These are phyloP conservation scores for Perognathus longimembris DNA, from an alignment of 2,113 vertebrate genomes.

Conservation along the genomic window DNA sequence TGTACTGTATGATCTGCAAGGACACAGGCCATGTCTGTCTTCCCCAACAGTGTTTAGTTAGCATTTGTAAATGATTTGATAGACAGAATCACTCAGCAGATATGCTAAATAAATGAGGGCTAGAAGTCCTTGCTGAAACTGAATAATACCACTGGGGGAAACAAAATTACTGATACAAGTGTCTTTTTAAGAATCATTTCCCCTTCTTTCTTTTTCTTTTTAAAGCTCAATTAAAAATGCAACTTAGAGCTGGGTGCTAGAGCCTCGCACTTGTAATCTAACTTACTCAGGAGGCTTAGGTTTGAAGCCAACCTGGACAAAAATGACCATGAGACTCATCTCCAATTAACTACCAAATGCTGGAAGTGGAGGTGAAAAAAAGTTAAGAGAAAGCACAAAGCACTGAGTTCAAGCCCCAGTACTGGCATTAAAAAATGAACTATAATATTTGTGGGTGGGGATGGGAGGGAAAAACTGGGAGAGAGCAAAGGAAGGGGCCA, in stretches of 20 bases:
- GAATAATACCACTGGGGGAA: background rate
- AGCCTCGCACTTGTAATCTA: too few relatives aligned
- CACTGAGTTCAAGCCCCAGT: too few relatives aligned
- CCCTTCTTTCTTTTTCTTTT: background rate
- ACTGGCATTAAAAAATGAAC: background rate
- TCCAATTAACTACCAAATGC: too few relatives aligned
- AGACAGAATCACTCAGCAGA: background rate
- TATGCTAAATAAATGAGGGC: background rate
- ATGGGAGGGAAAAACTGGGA: too few relatives aligned
- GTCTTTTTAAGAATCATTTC: background rate
- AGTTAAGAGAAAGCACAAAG: too few relatives aligned
- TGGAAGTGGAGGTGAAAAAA: too few relatives aligned
- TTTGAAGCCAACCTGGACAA: too few relatives aligned
- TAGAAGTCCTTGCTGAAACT: background rate
- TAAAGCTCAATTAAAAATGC: background rate
- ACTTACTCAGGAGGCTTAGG: too few relatives aligned
- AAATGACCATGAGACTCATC: too few relatives aligned
- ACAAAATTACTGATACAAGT: background rate
- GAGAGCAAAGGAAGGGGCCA: too few relatives aligned
- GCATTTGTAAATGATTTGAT: too few relatives aligned
- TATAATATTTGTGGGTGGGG: too few relatives aligned
- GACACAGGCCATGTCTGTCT: background rate
- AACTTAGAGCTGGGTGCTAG: background rate
- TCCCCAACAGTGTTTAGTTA: background rate
- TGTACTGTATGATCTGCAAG: background rate